phyloP scores from a whole-genome alignment of 92 coral and sea anemone genomes.

The Porites lobata region DNA sequence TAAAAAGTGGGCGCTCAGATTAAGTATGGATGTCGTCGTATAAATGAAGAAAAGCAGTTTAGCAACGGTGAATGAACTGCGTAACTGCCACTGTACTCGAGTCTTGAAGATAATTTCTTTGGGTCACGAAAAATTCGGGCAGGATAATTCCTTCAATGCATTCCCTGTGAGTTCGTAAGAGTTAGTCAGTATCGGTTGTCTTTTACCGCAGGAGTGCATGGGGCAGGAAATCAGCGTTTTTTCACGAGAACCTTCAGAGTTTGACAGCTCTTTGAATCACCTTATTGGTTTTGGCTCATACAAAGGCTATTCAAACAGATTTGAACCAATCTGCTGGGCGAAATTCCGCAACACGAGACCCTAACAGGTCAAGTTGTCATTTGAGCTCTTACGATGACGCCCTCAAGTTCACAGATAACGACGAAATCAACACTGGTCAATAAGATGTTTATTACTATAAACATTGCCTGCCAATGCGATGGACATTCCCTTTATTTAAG shows the following conservation, averaged over 20 bases:
- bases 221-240: constrained; percentile 45
- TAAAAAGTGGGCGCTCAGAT: constrained; percentile 3
- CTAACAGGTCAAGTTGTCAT: constrained; percentile 31
- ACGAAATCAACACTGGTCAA: constrained; percentile 43
- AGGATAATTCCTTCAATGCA: constrained; percentile 35
- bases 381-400: constrained; percentile 50
- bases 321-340: constrained; percentile 38
- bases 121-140: constrained; percentile 29
- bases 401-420: constrained; percentile 57
- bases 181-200: constrained; percentile 34
- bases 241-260: constrained; percentile 25
- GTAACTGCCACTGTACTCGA: no score
- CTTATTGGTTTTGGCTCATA: constrained; percentile 72
- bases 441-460: constrained; percentile 63
- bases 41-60: no score
- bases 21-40: neutral
- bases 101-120: constrained; percentile 11
- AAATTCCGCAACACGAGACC: constrained; percentile 48
- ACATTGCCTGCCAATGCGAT: constrained; percentile 22
- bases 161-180: constrained; percentile 29
- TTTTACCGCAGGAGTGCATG: constrained; percentile 40
- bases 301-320: constrained; percentile 66
- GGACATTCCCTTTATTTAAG: constrained; percentile 45
- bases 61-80: no score
- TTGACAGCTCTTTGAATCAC: constrained; percentile 66